A percentile compares a stretch with the other conserved stretches of the same genome.
Conservation (phyloP, 2,113 vertebrate genomes). For the Aphelocoma coerulescens region DNA sequence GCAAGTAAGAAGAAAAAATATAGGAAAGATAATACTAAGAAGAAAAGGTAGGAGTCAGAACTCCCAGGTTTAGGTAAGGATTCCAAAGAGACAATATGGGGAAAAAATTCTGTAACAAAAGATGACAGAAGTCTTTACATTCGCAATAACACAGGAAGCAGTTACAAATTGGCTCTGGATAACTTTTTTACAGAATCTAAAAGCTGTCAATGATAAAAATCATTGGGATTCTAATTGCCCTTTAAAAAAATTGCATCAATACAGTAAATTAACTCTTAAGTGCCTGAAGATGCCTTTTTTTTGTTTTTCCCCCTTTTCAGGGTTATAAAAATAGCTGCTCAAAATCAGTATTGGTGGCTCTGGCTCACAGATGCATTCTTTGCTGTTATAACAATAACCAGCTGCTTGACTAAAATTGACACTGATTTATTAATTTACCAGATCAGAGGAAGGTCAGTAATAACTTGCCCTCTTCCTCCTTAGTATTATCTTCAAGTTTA, state of each 20-base stretch:
- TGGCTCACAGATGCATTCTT: not conserved
- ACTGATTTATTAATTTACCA: constrained; percentile 3
- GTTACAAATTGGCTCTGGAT: not conserved
- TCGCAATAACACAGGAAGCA: not conserved
- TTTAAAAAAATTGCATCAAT: not conserved
- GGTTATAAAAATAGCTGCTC: not conserved
- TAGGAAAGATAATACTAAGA: not conserved
- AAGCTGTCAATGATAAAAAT: not conserved
- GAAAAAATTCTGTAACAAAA: not conserved
- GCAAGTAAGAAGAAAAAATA: not conserved
- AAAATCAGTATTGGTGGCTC: not conserved
- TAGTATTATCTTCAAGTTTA: not conserved
- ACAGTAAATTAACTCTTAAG: not conserved
- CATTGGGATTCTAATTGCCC: not conserved
- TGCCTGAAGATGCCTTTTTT: not conserved
- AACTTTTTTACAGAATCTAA: not conserved
- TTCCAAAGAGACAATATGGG: not conserved
- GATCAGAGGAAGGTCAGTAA: not conserved
- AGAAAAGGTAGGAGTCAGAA: not conserved
- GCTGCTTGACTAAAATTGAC: not conserved
- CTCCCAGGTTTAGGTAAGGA: not conserved
- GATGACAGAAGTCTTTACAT: not conserved
- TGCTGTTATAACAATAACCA: not conserved
- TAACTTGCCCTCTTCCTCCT: not conserved
- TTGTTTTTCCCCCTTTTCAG: not conserved